These are phyloP conservation scores for Tupiocoris notatus DNA, from an alignment of 2,888 invertebrate species.

Conservation along the genomic window DNA sequence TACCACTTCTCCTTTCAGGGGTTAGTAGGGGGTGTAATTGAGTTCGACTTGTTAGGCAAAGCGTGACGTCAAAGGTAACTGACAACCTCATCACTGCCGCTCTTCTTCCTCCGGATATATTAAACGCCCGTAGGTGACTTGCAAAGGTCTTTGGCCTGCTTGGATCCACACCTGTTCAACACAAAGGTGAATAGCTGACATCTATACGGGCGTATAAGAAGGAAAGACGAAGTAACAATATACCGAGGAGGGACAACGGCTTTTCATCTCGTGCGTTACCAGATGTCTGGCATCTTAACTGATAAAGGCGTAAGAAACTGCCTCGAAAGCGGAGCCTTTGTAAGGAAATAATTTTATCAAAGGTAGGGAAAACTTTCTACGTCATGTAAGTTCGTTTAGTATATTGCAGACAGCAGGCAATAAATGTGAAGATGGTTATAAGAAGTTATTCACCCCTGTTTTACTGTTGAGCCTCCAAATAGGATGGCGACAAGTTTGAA, in stretches of 20 bases:
- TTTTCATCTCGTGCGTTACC: not conserved
- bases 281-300: not conserved
- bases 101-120: slow-evolving; percentile 17
- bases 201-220: not conserved
- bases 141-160: not conserved
- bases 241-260: not conserved
- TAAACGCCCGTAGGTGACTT: not conserved
- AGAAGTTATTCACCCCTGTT: too few species aligned
- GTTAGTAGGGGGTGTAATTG: slow-evolving; percentile 16
- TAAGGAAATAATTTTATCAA: not conserved
- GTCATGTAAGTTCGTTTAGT: too few species aligned
- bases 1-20: not conserved
- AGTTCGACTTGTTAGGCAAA: slow-evolving; percentile 34
- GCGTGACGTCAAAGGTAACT: slow-evolving; percentile 39
- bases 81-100: slow-evolving; percentile 32
- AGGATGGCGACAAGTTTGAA: too few species aligned
- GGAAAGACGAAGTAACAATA: not conserved
- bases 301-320: not conserved
- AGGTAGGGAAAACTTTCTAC: too few species aligned
- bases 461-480: too few species aligned
- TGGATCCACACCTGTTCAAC: not conserved
- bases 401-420: too few species aligned
- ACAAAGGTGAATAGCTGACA: not conserved
- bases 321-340: not conserved
- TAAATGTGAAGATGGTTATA: too few species aligned